phyloP scores from a whole-genome alignment of 2,888 invertebrate species.

The Drosophila fungiperda region DNA sequence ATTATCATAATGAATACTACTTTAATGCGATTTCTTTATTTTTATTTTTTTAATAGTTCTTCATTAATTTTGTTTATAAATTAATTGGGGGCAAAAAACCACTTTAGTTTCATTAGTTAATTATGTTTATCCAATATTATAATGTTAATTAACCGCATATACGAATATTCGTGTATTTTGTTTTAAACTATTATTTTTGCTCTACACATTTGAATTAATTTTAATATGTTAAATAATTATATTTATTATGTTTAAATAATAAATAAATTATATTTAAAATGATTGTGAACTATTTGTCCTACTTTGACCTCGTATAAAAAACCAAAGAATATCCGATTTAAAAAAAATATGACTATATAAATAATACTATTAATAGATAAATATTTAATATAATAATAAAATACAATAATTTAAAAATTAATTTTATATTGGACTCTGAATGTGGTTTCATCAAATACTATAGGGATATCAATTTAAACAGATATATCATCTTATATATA shows the following conservation, averaged over 20 bases:
- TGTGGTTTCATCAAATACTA: neutral
- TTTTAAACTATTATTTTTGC: no score
- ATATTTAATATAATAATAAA: neutral
- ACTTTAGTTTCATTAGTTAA: neutral
- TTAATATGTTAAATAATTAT: neutral
- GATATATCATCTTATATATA: no score
- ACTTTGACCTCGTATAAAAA: neutral
- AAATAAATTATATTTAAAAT: neutral
- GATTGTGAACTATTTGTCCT: neutral
- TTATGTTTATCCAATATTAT: neutral
- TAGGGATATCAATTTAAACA: no score
- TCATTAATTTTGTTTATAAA: neutral
- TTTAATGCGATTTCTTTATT: no score
- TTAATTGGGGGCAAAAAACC: neutral
- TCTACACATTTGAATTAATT: neutral
- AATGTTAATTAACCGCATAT: no score
- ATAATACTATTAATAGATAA: neutral
- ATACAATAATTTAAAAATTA: neutral
- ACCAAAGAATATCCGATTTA: neutral
- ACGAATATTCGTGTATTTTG: no score
- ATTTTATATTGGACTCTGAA: neutral
- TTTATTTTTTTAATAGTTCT: neutral
- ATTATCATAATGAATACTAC: no score
- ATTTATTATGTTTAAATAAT: neutral
- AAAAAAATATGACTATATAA: neutral